These are phyloP conservation scores for Eupithecia dodoneata DNA, from an alignment of 2,888 invertebrate genomes.

Conservation along the genomic window DNA sequence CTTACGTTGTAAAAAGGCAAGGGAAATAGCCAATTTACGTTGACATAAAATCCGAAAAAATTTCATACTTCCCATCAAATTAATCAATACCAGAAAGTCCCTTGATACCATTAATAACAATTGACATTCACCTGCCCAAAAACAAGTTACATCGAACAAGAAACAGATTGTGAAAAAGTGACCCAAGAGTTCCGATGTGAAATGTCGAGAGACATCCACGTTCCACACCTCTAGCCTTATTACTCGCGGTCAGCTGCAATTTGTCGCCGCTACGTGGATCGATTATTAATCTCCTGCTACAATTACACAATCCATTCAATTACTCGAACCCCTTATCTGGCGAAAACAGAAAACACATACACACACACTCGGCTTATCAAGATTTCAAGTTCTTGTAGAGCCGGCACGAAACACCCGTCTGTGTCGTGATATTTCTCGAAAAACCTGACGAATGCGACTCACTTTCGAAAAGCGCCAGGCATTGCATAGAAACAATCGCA, in stretches of 20 bases:
- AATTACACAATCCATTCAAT: conserved; percentile 72
- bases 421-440: conserved; percentile 50
- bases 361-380: conserved; percentile 57
- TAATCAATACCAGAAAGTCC: conserved; percentile 4
- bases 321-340: conserved; percentile 74
- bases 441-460: conserved; percentile 58
- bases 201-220: conserved; percentile 49
- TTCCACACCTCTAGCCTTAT: neutral
- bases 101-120: neutral
- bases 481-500: conserved; percentile 51
- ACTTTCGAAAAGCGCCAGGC: conserved; percentile 54
- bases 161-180: conserved; percentile 10
- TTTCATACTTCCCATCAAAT: neutral
- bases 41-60: neutral
- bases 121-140: conserved; percentile 11
- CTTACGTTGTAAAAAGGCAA: neutral
- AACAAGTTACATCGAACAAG: neutral
- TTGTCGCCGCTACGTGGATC: conserved; percentile 74
- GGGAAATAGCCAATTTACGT: neutral
- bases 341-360: conserved; percentile 47
- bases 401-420: conserved; percentile 58
- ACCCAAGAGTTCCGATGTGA: conserved; percentile 27
- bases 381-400: conserved; percentile 57
- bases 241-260: conserved; percentile 63
- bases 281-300: conserved; percentile 75